Evolutionary conservation across 2,888 invertebrate species (phyloP), one percentile per base, ranked within the genome.

Genomic region (Rhingia campestris): DNA sequence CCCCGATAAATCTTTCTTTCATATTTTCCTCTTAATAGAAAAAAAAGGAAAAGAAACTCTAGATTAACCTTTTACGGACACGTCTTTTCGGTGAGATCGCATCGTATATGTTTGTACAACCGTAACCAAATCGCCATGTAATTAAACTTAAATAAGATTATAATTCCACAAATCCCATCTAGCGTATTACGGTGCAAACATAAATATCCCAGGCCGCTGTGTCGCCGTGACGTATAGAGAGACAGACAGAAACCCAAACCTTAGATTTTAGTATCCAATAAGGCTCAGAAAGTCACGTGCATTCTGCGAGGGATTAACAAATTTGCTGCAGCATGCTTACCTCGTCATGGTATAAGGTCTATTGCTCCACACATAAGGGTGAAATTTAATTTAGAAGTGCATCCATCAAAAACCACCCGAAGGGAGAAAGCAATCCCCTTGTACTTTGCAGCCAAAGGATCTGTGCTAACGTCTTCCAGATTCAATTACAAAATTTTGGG

Each of bases 311-410:
- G 80, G 76, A 81, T 81, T 76, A 76, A 59, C 80, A 76, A 86
- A 81, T 81, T 86, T 80, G 69, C 56, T 81, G 81, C 85, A 76
- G 76, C 72, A 63, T 79, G 35, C 69, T 73, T 69, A 43, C 67
- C 49, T 51, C 70, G 76, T 63, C 73, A 73, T 58, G 76, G 53
- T 64, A 41, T 75, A 64, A 58, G 22, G 22, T 22, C 22, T 22
- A 22, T 80, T 64, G 63, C 51, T 69, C 53, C 58, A 47, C 58
- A 47, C 33, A 58, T 43, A 72, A 69, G 82, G 85, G 80, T 85
- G 59, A 85, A 85, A 85, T 81, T 80, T 85, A 85, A 85, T 85
- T 85, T 85, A 61, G 80, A 85, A 85, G 79, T 85, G 85, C 85
- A 85, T 85, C 80, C 85, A 85, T 85, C 85, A 85, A 75, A 67